Evolutionary conservation across 1,140 invertebrate species (phyloP).

Genomic region (Homarus americanus): DNA sequence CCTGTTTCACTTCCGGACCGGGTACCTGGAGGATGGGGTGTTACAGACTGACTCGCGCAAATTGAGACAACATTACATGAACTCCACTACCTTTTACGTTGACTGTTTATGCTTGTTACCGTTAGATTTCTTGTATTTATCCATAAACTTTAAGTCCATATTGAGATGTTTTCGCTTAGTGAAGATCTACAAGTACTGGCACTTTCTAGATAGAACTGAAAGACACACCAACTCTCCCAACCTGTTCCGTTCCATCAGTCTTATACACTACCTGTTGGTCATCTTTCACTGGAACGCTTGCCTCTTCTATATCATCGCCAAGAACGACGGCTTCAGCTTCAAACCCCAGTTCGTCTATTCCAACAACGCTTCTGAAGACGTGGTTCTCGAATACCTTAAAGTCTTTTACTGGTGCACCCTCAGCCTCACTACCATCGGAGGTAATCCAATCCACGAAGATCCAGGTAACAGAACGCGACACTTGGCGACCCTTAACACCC

Average conservation of each 20-base stretch:
- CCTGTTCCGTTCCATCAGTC: conserved; percentile 90
- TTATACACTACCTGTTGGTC: conserved; percentile 86
- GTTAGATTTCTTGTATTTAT: conserved; percentile 98
- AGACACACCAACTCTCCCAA: conserved; percentile 99
- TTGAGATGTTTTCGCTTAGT: conserved; percentile 97
- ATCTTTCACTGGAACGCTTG: conserved; percentile 99
- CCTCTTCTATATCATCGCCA: conserved; percentile 96
- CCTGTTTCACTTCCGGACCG: conserved; percentile 97
- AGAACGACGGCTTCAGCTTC: conserved; percentile 94
- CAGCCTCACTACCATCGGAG: conserved; percentile 92
- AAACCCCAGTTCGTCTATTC: conserved; percentile 79
- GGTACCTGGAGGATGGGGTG: conserved; percentile 97
- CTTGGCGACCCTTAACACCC: conserved; percentile 82
- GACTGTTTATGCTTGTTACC: conserved; percentile 98
- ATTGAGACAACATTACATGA: conserved; percentile 97
- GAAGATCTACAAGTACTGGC: conserved; percentile 99
- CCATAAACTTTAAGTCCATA: conserved; percentile 98
- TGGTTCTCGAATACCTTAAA: conserved; percentile 96
- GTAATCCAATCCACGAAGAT: conserved; percentile 82
- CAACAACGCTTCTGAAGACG: conserved; percentile 83
- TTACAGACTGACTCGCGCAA: conserved; percentile 96
- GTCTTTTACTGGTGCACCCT: conserved; percentile 99
- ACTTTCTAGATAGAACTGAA: conserved; percentile 98
- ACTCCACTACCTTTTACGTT: conserved; percentile 99
- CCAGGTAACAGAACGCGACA: conserved; percentile 84